phyloP scores from a whole-genome alignment of 2,113 vertebrate species.

The Lepus europaeus region DNA sequence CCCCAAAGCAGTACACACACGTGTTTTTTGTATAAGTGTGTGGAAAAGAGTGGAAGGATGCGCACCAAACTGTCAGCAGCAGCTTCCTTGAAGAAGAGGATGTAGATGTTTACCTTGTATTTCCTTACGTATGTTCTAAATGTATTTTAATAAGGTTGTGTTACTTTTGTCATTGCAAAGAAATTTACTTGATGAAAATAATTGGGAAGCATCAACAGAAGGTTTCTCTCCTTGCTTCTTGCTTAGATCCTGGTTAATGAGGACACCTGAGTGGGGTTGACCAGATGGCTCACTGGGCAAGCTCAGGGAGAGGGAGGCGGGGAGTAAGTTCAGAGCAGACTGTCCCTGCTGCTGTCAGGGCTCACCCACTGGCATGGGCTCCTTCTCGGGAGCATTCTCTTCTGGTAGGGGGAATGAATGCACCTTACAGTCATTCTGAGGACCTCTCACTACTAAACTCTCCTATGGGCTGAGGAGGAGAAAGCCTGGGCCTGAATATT shows the following conservation, averaged over 20 bases:
- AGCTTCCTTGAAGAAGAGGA: neutral
- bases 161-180: neutral
- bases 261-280: neutral
- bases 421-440: neutral
- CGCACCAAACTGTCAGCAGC: neutral
- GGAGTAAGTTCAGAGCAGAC: rapidly evolving
- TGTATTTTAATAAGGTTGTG: neutral
- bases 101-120: neutral
- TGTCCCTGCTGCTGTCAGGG: neutral
- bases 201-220: neutral
- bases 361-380: neutral
- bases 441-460: neutral
- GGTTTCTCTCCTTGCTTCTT: neutral
- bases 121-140: neutral
- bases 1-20: neutral
- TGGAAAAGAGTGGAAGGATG: neutral
- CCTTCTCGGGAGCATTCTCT: neutral
- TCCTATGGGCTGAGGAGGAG: neutral
- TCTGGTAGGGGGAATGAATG: neutral
- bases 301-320: neutral
- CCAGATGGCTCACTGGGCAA: neutral
- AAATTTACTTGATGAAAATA: neutral
- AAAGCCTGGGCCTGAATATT: neutral
- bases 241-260: neutral
- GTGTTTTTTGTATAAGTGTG: neutral